A percentile compares a stretch with the other conserved stretches of the same genome.
Evolutionary conservation across 2,113 vertebrate genomes (phyloP).

Genomic region (Microtus pennsylvanicus): DNA sequence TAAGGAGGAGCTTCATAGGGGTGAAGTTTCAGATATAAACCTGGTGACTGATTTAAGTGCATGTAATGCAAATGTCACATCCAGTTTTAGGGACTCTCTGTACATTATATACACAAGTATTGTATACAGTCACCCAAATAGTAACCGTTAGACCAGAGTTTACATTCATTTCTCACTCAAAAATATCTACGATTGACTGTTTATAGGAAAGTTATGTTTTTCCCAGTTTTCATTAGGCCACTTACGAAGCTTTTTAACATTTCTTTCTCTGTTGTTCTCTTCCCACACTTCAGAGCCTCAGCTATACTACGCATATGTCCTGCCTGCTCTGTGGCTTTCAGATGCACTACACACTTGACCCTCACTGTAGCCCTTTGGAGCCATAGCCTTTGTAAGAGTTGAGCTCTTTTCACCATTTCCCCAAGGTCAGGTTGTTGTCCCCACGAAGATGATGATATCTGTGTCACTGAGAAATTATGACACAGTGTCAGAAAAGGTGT

Average conservation of each 20-base stretch:
- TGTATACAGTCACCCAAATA: neutral
- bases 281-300: neutral
- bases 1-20: neutral
- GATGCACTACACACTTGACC: neutral
- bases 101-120: neutral
- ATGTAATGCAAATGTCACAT: neutral
- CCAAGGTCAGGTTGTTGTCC: neutral
- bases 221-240: neutral
- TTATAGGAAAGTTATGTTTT: slow-evolving; percentile 1
- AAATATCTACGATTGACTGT: neutral
- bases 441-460: neutral
- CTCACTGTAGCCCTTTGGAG: neutral
- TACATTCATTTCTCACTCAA: slow-evolving; percentile 16
- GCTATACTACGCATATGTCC: neutral
- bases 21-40: neutral
- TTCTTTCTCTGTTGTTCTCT: neutral
- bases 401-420: neutral
- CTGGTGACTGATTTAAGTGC: neutral
- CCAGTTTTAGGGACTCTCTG: neutral
- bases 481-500: neutral
- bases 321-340: neutral
- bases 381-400: neutral
- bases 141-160: neutral
- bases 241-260: neutral
- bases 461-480: neutral